Conservation (phyloP, 92 coral and sea anemone genomes). For the Anthopleura xanthogrammica region DNA sequence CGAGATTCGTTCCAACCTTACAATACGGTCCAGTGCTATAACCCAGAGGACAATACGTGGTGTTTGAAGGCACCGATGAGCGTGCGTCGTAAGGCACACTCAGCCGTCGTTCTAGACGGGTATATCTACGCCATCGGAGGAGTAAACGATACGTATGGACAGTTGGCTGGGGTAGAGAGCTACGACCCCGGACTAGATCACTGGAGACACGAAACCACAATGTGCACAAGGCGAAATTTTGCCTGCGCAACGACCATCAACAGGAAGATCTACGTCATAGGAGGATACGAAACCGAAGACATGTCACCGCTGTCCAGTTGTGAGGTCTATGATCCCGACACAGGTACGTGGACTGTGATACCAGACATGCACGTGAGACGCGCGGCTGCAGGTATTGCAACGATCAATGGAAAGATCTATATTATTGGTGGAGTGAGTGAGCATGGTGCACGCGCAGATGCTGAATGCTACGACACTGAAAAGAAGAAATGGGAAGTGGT, state of each 20-base stretch:
- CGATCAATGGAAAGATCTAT: slow-evolving; percentile 49
- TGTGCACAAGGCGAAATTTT: slow-evolving; percentile 52
- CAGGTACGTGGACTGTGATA: slow-evolving; percentile 61
- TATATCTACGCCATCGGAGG: slow-evolving; percentile 75
- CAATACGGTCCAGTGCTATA: slow-evolving; percentile 62
- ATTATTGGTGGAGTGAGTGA: slow-evolving; percentile 69
- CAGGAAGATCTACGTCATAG: slow-evolving; percentile 62
- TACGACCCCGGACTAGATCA: slow-evolving; percentile 42
- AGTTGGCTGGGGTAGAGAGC: slow-evolving; percentile 52
- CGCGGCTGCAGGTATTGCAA: slow-evolving; percentile 76
- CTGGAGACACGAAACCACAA: slow-evolving; percentile 58
- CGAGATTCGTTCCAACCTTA: slow-evolving; percentile 52
- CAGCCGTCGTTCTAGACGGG: slow-evolving; percentile 63
- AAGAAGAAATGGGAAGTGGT: slow-evolving; percentile 50
- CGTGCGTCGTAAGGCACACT: slow-evolving; percentile 64
- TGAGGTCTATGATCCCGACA: slow-evolving; percentile 59
- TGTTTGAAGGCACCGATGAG: slow-evolving; percentile 59
- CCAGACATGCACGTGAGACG: slow-evolving; percentile 64
- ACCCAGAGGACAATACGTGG: slow-evolving; percentile 69
- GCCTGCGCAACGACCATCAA: slow-evolving; percentile 58
- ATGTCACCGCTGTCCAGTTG: slow-evolving; percentile 66
- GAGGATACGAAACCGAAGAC: slow-evolving; percentile 56
- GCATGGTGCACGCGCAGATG: slow-evolving; percentile 39
- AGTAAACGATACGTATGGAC: slow-evolving; percentile 40
- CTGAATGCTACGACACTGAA: slow-evolving; percentile 70